Percentiles rank a stretch among this genome's conserved stretches.
Evolutionary conservation across 2,888 invertebrate species (phyloP).

Genomic region (Stenodera caucasica): DNA sequence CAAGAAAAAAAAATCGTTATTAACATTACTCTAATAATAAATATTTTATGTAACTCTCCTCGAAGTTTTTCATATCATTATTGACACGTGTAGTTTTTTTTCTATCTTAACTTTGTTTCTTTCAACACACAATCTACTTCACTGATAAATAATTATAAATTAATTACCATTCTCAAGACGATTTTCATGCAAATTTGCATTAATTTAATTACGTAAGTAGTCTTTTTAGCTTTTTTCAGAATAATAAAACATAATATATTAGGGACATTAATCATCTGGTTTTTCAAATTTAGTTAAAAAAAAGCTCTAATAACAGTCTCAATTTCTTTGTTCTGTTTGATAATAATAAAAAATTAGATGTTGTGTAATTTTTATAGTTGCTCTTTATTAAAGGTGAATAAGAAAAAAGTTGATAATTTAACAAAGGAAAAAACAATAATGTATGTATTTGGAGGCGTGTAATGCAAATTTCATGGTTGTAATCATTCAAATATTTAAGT

Average conservation of each 20-base stretch:
- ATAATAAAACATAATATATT: no score
- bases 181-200: not conserved
- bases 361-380: not conserved
- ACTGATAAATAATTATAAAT: not conserved
- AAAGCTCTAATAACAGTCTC: no score
- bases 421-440: no score
- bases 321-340: no score
- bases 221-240: no score
- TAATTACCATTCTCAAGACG: no score
- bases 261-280: no score
- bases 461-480: constrained; percentile 2
- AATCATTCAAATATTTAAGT: not conserved
- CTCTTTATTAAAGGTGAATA: no score
- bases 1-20: not conserved
- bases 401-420: no score
- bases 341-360: not conserved
- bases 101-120: not conserved
- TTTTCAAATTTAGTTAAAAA: no score
- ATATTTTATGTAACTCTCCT: not conserved
- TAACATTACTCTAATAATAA: not conserved
- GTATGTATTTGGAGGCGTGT: not conserved
- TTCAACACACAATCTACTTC: not conserved
- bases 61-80: not conserved
- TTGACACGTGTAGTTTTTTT: not conserved
- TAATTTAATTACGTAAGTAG: not conserved